Evolutionary conservation across 2,113 vertebrate genomes (phyloP), one percentile per base, ranked within the genome.

Genomic region (Corvus cornix): DNA sequence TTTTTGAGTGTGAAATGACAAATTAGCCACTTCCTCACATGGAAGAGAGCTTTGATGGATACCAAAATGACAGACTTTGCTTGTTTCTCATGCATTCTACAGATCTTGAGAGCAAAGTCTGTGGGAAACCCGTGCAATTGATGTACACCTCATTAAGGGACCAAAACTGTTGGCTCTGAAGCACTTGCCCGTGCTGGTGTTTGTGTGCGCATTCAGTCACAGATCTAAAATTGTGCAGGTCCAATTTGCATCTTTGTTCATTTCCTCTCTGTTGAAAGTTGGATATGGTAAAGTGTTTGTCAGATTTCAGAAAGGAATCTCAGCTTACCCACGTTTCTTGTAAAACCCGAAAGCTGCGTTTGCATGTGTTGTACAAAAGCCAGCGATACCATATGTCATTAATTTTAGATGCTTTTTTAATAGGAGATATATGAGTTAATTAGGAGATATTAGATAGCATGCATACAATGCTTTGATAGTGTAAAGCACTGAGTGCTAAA

Each of bases 1-100:
- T 96, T 96, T 98, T 93, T 97, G 95, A 96, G 97, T 98, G 97
- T 97, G 97, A 98, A 98, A 97, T 98, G 95, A 97, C 95, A 98
- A 98, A 98, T 98, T 98, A 98, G 96, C 96, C 90, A 97, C 95
- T 97, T 98, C 97, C 93, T 97, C 94, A 95, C 87, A 96, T 69
- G 96, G 97, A 97, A 95, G 80, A 83, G 92, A 83, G 95, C 93
- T 97, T 97, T 97, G 95, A 97, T 96, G 96, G 95, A 89, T 95
- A 96, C 89, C 90, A 91, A 94, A 97, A 93, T 1, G 81, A 90
- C 95, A 97, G 97, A 87, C 95, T 72, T 94, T 78, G 51, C 80
- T 97, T 44, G 19, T 97, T 97, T 97, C 95, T 97, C 97, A 97
- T 95, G 94, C 92, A 82, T 97, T 97, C 95, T 95, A 12, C 62